Percentiles rank a stretch among this genome's conserved stretches.
Evolutionary conservation across 2,113 vertebrate genomes (phyloP).

Genomic region (Ciconia maguari): DNA sequence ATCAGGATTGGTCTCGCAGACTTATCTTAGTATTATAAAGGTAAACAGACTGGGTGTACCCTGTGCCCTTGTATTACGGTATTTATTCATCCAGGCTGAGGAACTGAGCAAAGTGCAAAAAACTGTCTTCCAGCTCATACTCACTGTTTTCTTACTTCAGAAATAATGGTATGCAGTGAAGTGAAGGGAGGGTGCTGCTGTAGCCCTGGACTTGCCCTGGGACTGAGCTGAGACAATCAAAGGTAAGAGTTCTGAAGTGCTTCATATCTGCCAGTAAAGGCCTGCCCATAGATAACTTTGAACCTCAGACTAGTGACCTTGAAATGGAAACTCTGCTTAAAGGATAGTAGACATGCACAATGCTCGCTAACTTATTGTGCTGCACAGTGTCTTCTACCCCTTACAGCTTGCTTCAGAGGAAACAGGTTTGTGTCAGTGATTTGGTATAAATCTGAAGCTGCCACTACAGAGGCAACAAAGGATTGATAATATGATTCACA

Average conservation of each 20-base stretch:
- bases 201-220: background rate
- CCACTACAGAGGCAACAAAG: background rate
- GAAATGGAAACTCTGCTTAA: background rate
- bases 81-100: background rate
- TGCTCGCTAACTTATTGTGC: background rate
- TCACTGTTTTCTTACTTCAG: background rate
- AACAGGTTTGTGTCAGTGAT: background rate
- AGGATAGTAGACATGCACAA: background rate
- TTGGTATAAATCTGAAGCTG: background rate
- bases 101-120: background rate
- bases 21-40: background rate
- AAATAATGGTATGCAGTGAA: background rate
- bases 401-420: background rate
- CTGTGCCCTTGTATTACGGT: accelerated
- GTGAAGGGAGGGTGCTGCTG: background rate
- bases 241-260: background rate
- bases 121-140: background rate
- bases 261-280: background rate
- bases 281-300: background rate
- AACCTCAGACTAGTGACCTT: background rate
- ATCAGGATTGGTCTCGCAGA: background rate
- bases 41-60: background rate
- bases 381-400: background rate
- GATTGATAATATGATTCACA: background rate
- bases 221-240: background rate